Conservation (phyloP, 2,888 invertebrate genomes). For the Onchidella celtica region DNA sequence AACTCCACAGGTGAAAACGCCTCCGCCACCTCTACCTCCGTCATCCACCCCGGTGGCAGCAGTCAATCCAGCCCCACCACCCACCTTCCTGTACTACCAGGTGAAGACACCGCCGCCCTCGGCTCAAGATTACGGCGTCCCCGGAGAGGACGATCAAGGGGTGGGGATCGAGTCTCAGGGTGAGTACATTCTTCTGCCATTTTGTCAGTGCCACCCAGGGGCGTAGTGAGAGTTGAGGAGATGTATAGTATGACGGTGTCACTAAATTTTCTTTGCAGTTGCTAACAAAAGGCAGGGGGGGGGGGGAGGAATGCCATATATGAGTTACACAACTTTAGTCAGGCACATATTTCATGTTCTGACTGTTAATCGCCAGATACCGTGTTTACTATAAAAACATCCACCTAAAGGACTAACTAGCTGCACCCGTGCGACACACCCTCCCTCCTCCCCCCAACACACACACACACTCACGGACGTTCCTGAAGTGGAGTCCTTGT, state of each 20-base stretch:
- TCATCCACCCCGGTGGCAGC: background rate
- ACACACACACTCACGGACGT: no score
- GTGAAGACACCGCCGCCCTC: slow-evolving; percentile 17
- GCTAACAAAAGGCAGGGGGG: background rate
- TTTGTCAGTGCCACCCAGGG: no score
- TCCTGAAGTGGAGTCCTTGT: no score
- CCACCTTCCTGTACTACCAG: slow-evolving; percentile 40
- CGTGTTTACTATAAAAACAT: no score
- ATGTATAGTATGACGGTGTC: background rate
- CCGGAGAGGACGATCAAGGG: slow-evolving; percentile 12
- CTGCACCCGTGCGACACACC: no score
- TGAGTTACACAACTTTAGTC: background rate
- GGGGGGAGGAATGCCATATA: slow-evolving; percentile 4
- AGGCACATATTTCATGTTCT: no score
- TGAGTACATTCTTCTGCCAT: slow-evolving; percentile 10
- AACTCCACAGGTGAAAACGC: slow-evolving; percentile 43
- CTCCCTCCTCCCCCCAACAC: no score
- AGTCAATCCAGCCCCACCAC: background rate
- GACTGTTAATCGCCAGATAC: no score
- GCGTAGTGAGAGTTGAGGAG: no score
- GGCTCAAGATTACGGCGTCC: slow-evolving; percentile 16
- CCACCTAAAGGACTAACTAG: no score
- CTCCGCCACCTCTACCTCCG: background rate
- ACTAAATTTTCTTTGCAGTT: background rate
- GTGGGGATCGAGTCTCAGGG: slow-evolving; percentile 13